Evolutionary conservation across 2,888 invertebrate species (phyloP).

Genomic region (Listrodromus nycthemerus): DNA sequence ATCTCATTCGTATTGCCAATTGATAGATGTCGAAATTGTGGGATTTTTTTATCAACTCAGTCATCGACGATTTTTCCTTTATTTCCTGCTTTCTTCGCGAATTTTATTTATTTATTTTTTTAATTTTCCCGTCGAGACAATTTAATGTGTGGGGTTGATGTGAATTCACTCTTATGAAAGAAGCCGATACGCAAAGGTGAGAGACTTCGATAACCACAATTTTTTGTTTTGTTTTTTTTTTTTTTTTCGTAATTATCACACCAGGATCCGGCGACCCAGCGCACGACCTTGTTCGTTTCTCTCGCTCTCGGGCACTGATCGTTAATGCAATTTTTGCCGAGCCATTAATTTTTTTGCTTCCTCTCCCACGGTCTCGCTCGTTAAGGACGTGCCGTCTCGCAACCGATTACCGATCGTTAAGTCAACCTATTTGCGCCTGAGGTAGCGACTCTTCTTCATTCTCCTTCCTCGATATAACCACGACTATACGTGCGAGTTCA

Average conservation of each 20-base stretch:
- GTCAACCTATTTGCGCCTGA: slow-evolving; percentile 68
- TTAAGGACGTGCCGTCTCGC: slow-evolving; percentile 68
- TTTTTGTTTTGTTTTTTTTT: slow-evolving; percentile 15
- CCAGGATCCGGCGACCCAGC: slow-evolving; percentile 41
- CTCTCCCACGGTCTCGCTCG: slow-evolving; percentile 58
- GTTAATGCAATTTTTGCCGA: slow-evolving; percentile 72
- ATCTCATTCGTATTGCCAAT: slow-evolving; percentile 7
- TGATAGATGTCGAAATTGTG: too few species aligned
- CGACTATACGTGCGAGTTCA: slow-evolving; percentile 1
- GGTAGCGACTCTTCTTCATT: slow-evolving; percentile 33
- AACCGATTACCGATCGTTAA: slow-evolving; percentile 74
- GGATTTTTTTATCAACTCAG: too few species aligned
- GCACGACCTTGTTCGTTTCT: slow-evolving; percentile 28
- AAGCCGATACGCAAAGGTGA: not conserved
- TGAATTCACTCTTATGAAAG: not conserved
- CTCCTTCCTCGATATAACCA: slow-evolving; percentile 6
- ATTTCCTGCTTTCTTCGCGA: not conserved
- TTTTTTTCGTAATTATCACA: slow-evolving; percentile 55
- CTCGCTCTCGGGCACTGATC: slow-evolving; percentile 53
- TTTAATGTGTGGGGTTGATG: not conserved
- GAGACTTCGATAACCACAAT: slow-evolving; percentile 45
- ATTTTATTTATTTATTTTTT: not conserved
- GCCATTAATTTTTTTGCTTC: slow-evolving; percentile 72
- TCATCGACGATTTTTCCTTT: too few species aligned
- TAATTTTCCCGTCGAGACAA: not conserved